phyloP scores from a whole-genome alignment of 2,113 vertebrate species.

The Danionella cerebrum region DNA sequence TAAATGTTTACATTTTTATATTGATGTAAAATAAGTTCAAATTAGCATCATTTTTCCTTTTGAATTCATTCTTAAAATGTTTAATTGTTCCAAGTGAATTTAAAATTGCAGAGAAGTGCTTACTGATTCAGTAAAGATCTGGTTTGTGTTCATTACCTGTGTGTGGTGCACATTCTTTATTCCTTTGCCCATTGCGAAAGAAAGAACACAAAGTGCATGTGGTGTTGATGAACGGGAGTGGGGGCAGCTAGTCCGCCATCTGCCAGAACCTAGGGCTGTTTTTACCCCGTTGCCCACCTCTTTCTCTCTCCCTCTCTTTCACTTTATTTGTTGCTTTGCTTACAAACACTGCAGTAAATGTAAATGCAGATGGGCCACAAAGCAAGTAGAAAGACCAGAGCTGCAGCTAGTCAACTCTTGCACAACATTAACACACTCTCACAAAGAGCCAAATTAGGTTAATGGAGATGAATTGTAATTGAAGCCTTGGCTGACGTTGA shows the following conservation, averaged over 20 bases:
- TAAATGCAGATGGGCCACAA: background rate
- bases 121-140: background rate
- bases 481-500: conserved; percentile 15
- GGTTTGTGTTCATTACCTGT: background rate
- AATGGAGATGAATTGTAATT: conserved; percentile 42
- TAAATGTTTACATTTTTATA: too few species aligned
- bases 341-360: background rate
- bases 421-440: conserved; percentile 3
- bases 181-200: background rate
- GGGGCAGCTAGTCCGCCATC: conserved; percentile 35
- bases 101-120: background rate
- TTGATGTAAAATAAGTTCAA: too few species aligned
- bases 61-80: too few species aligned
- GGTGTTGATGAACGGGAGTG: background rate
- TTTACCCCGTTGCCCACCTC: conserved; percentile 37
- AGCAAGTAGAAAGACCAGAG: background rate
- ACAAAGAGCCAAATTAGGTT: conserved; percentile 36
- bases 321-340: background rate
- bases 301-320: conserved; percentile 14
- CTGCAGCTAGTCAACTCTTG: background rate
- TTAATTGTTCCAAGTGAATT: too few species aligned
- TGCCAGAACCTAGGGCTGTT: conserved; percentile 47
- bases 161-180: background rate
- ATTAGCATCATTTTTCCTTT: too few species aligned
- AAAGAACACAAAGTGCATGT: conserved; percentile 7